phyloP scores from a whole-genome alignment of 2,888 invertebrate genomes.

The Cosmia pyralina region DNA sequence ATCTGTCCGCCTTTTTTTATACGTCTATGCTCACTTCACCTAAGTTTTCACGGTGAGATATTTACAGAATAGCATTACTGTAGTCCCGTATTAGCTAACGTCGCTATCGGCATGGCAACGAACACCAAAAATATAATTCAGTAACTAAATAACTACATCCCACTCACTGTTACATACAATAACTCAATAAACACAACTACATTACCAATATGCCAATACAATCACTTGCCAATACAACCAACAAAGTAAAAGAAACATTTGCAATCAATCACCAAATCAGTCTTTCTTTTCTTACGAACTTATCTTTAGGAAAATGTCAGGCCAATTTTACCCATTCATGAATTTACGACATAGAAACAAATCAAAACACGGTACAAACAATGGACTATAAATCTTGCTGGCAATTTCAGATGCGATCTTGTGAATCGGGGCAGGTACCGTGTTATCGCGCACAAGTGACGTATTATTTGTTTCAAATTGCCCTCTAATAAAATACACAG shows the following conservation, averaged over 20 bases:
- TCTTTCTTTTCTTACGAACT: conserved; percentile 59
- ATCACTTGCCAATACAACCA: conserved; percentile 39
- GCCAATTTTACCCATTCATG: conserved; percentile 79
- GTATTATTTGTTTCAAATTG: conserved; percentile 69
- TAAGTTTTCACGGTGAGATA: no score
- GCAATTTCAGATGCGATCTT: conserved; percentile 86
- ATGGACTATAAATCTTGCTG: conserved; percentile 82
- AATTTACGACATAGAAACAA: conserved; percentile 81
- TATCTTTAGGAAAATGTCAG: conserved; percentile 68
- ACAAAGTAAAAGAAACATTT: conserved; percentile 46
- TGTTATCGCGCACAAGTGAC: conserved; percentile 68
- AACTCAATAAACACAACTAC: conserved; percentile 25
- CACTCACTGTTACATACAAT: background rate
- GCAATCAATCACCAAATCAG: conserved; percentile 56
- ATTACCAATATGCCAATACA: conserved; percentile 34
- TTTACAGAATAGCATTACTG: no score
- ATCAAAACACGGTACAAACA: conserved; percentile 83
- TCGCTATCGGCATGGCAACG: background rate
- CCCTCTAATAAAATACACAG: conserved; percentile 64
- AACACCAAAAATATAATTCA: background rate
- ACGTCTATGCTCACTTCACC: no score
- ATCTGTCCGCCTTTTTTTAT: no score
- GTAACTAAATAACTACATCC: background rate
- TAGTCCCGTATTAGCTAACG: background rate
- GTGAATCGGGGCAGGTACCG: conserved; percentile 77